A percentile compares a stretch with the other conserved stretches of the same genome.
Evolutionary conservation across 2,113 vertebrate species (phyloP).

Genomic region (human (Homo sapiens)): DNA sequence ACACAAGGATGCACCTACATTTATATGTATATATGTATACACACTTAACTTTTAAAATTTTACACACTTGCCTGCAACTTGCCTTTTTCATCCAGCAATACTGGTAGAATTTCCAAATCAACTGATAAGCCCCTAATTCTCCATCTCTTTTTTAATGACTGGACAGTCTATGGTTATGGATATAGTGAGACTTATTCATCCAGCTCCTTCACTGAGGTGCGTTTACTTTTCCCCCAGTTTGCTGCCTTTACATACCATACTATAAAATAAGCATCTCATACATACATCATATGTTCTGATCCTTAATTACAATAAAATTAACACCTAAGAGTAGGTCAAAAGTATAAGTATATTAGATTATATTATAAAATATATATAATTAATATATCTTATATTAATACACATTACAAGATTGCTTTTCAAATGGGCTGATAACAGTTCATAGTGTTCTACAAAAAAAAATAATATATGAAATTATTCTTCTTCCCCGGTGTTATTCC

Average conservation of each 20-base stretch:
- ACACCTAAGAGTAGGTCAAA: not conserved
- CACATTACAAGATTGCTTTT: not conserved
- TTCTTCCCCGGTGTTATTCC: not conserved
- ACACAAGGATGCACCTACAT: not conserved
- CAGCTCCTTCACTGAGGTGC: not conserved
- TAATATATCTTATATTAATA: not conserved
- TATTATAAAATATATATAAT: too few relatives aligned
- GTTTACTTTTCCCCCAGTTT: not conserved
- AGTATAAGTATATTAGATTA: not conserved
- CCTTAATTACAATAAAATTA: not conserved
- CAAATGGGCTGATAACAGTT: not conserved
- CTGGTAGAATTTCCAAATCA: not conserved
- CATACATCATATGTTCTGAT: not conserved
- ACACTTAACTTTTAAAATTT: not conserved
- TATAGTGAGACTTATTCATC: not conserved
- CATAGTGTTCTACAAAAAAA: not conserved
- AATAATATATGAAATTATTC: not conserved
- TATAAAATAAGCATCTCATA: not conserved
- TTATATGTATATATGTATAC: not conserved
- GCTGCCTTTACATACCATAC: not conserved
- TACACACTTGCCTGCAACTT: not conserved
- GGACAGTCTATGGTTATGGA: not conserved
- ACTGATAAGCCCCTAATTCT: not conserved
- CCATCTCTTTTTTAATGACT: not conserved
- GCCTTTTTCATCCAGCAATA: not conserved